These are phyloP conservation scores for Oeneis ivallda DNA, from an alignment of 2,888 invertebrate species.

Conservation along the genomic window DNA sequence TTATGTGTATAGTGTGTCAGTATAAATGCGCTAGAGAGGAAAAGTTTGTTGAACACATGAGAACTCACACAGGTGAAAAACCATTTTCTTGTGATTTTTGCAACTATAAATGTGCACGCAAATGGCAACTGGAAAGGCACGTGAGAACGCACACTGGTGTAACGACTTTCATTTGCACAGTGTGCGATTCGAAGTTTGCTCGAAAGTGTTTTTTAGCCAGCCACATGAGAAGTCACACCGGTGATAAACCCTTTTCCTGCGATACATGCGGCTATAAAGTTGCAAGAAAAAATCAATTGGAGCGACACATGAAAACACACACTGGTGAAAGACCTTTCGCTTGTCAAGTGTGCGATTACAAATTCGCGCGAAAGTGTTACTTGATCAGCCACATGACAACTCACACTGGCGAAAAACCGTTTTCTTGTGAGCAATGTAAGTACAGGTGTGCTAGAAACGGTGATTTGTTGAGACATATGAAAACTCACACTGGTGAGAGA, in stretches of 20 bases:
- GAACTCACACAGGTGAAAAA: neutral
- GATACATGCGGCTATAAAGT: neutral
- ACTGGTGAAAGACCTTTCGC: neutral
- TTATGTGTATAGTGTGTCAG: neutral
- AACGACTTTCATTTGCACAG: neutral
- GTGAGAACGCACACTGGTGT: neutral
- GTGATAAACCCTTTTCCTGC: neutral
- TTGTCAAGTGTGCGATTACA: neutral
- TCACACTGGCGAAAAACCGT: neutral
- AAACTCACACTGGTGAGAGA: neutral
- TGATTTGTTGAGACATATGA: neutral
- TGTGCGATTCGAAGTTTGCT: neutral
- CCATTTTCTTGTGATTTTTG: neutral
- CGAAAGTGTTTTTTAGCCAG: neutral
- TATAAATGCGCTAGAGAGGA: neutral
- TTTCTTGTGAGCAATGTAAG: neutral
- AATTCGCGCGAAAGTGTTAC: neutral
- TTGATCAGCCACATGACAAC: neutral
- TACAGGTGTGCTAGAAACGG: neutral
- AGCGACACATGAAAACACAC: constrained; percentile 4
- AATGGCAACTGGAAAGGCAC: neutral
- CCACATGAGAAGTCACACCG: neutral
- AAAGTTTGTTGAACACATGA: neutral
- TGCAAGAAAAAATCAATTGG: neutral
- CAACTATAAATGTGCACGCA: neutral